These are phyloP conservation scores for Discoglossus pictus DNA, from an alignment of 2,797 vertebrate genomes.

Conservation along the genomic window DNA sequence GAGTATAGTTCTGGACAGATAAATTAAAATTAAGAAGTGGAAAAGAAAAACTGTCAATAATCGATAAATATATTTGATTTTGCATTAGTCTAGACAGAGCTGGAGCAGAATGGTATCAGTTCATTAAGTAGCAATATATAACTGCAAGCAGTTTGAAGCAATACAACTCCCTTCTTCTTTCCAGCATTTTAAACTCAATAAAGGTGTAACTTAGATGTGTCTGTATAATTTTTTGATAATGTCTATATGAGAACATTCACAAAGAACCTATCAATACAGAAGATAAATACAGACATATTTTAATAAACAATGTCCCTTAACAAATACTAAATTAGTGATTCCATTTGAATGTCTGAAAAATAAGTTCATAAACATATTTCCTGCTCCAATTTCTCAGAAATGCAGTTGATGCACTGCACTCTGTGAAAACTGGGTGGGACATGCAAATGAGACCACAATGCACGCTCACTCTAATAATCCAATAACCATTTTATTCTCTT, in stretches of 20 bases:
- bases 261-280: constrained; percentile 9
- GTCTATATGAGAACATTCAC: constrained; percentile 41
- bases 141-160: constrained; percentile 59
- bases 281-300: too few relatives aligned
- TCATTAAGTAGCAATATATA: constrained; percentile 68
- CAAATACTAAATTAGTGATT: too few relatives aligned
- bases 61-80: constrained; percentile 11
- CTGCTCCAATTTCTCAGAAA: too few relatives aligned
- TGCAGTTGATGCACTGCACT: too few relatives aligned
- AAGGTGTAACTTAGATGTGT: constrained; percentile 57
- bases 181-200: constrained; percentile 60
- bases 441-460: too few relatives aligned
- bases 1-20: too few relatives aligned
- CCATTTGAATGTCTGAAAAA: too few relatives aligned
- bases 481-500: too few relatives aligned
- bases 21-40: background rate
- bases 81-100: constrained; percentile 51
- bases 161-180: constrained; percentile 67
- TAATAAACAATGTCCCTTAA: too few relatives aligned
- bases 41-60: background rate
- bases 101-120: constrained; percentile 47
- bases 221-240: constrained; percentile 37
- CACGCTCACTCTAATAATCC: too few relatives aligned
- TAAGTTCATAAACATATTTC: too few relatives aligned
- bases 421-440: too few relatives aligned